Base-by-base conservation (phyloP, 1,140 invertebrate genomes). In the Drosophila kohkoa region DNA sequence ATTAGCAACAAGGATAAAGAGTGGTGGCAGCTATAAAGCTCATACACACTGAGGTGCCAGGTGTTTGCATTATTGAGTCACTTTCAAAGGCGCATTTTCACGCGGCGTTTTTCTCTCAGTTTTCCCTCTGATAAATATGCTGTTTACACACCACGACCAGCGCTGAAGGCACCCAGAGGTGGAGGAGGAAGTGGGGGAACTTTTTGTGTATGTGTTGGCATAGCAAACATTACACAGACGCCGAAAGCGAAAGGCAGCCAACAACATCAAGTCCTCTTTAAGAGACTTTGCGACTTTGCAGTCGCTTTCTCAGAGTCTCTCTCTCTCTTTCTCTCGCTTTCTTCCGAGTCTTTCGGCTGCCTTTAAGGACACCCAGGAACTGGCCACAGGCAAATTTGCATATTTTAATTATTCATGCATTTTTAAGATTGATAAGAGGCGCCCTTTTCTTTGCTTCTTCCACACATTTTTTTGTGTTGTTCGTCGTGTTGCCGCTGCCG, bases 341-440 rank as follows among this genome's bases (percentile, higher is more conserved):
- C 70, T 60, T 45, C 25, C 11, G 15, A 25, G 38, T 38, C 48
- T 60, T 11, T 32, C 43, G 38, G 63, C 32, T 52, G 71, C 64
- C 66, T 75, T 75, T 51, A 75, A 75, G 72, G 43, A 46, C 7
- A 49, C 38, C 58, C 51, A 63, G 46, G 66, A 64, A 81, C 67
- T 81, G 60, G 72, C 76, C 83, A 83, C 77, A 88, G 76, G 69
- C 76, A 89, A 83, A 89, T 88, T 88, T 88, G 52, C 83, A 88
- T 88, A 88, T 88, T 89, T 88, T 88, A 88, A 88, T 88, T 88
- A 88, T 88, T 88, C 83, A 88, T 88, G 85, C 81, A 89, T 88
- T 88, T 88, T 88, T 89, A 88, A 88, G 83, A 88, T 88, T 89
- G 85, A 88, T 88, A 88, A 88, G 80, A 83, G 62, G 38, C 59